A percentile compares a stretch with the other conserved stretches of the same genome.
phyloP scores from a whole-genome alignment of 2,888 invertebrate species.

The Mimachlamys varia region DNA sequence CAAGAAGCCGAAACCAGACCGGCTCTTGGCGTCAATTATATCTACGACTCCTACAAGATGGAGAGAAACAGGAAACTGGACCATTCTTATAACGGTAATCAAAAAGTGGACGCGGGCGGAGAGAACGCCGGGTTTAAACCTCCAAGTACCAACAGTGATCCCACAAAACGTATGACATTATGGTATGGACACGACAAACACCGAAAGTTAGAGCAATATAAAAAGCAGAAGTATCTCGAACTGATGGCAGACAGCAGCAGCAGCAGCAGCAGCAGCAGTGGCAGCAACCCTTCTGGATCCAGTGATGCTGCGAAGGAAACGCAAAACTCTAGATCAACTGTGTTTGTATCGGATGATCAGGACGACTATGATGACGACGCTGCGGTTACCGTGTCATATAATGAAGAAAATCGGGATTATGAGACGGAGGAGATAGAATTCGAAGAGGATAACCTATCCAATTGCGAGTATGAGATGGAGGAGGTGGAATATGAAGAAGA shows the following conservation, averaged over 20 bases:
- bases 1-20: neutral
- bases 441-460: too few species aligned
- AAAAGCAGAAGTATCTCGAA: neutral
- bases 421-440: too few species aligned
- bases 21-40: neutral
- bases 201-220: neutral
- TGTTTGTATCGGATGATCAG: too few species aligned
- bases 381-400: too few species aligned
- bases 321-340: too few species aligned
- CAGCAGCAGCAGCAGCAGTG: too few species aligned
- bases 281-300: neutral
- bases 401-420: too few species aligned
- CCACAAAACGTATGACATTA: neutral
- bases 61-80: neutral
- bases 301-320: neutral
- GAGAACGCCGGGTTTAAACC: neutral
- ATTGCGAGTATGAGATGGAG: too few species aligned
- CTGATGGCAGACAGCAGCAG: neutral
- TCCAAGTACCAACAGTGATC: neutral
- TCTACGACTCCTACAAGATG: neutral
- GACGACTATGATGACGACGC: too few species aligned
- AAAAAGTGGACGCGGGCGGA: neutral
- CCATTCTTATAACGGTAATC: neutral
- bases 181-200: neutral
- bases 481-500: neutral